Evolutionary conservation across 2,888 invertebrate species (phyloP), one percentile per base, ranked within the genome.

Genomic region (Julus scandinavius): DNA sequence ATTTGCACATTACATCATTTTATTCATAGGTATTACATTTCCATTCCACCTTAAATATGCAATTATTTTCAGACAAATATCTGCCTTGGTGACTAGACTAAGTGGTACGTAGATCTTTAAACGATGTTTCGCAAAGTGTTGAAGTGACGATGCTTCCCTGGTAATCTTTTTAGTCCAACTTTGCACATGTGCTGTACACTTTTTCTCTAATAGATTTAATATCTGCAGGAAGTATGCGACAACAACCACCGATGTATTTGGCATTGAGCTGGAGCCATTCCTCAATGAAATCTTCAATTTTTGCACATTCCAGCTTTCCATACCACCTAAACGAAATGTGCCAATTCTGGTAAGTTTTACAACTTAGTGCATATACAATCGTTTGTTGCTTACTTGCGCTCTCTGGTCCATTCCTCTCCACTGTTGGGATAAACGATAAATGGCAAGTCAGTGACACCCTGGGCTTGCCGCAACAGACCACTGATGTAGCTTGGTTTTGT

Each of bases 401-500:
- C 94, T 91, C 94, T 94, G 88, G 95, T 94, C 93, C 96, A 97
- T 91, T 94, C 94, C 92, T 97, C 97, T 87, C 98, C 98, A 91
- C 97, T 97, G 92, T 98, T 98, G 4, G 98, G 98, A 93, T 98
- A 98, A 45, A 96, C 97, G 89, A 98, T 95, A 88, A 98, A 93
- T 2, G 97, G 96, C 20, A 88, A 29, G 15, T 72, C 54, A 1
- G 15, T 38, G 87, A 92, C 93, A 90, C 29, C 29, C 41, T 88
- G 87, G n/a, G 20, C 87, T 11, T 88, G 50, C 17, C 86, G 20
- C 84, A 96, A 92, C 86, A 97, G 92, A 0, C 94, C 92, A 20
- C 94, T 93, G 7, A 96, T 95, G 90, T 94, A 93, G 90, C 93
- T 92, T 0, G 96, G 96, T 89, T 95, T 93, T 85, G 97, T 94